A percentile compares a stretch with the other conserved stretches of the same genome.
These are phyloP conservation scores for Stegostoma tigrinum DNA, from an alignment of 2,113 vertebrate genomes.

Conservation along the genomic window DNA sequence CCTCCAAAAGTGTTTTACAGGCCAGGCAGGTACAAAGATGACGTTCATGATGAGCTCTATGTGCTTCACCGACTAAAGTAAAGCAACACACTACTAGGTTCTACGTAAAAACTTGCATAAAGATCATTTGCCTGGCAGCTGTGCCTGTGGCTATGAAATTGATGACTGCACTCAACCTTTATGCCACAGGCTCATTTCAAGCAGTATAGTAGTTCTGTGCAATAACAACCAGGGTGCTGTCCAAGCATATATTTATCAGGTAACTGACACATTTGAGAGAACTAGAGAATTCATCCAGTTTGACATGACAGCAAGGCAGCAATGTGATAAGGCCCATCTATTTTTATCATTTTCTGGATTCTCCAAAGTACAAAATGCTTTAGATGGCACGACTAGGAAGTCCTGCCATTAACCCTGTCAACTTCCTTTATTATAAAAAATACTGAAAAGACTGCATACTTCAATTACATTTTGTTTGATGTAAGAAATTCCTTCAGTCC, in stretches of 20 bases:
- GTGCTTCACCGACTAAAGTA: background rate
- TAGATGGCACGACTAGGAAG: background rate
- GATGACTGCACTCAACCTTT: background rate
- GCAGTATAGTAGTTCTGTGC: background rate
- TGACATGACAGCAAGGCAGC: background rate
- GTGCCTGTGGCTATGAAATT: background rate
- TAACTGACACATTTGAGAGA: background rate
- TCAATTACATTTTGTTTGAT: background rate
- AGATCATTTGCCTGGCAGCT: background rate
- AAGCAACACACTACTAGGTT: background rate
- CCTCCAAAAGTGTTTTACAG: background rate
- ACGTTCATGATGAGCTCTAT: background rate
- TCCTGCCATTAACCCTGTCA: background rate
- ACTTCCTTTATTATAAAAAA: background rate
- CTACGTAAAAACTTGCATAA: background rate
- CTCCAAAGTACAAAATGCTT: background rate
- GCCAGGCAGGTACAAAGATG: background rate
- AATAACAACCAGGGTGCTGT: background rate
- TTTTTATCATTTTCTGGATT: background rate
- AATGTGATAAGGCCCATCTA: background rate
- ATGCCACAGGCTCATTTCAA: conserved; percentile 15
- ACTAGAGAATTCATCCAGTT: background rate
- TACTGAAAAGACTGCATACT: background rate
- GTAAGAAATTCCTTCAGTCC: background rate
- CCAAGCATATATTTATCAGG: conserved; percentile 3